Evolutionary conservation across 2,797 vertebrate genomes (phyloP), one percentile per base, ranked within the genome.

Genomic region (Anomalospiza imberbis): DNA sequence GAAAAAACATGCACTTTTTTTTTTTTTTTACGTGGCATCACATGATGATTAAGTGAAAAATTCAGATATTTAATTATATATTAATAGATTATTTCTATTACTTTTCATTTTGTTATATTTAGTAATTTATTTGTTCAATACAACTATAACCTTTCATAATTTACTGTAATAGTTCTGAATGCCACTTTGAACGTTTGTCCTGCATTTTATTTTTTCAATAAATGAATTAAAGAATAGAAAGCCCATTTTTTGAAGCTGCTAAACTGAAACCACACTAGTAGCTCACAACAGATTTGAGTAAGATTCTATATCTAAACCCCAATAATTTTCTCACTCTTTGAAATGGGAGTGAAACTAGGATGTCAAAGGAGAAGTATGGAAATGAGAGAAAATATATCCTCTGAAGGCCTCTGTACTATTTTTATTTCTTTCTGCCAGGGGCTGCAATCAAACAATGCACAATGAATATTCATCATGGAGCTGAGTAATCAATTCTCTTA

Each of bases 381-480:
- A 93, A 92, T 65, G 40, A 85, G 29, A 1, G 44, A 93, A 92
- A 87, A 91, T 66, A 36, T 16, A 48, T 51, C 32, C 38, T 81
- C 55, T 55, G 40, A 66, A 91, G 86, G 21, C 67, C n/a, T 76
- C 55, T 82, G 67, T 87, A 68, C 55, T 92, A 91, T 84, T 92
- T 81, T 93, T 84, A 88, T 32, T 77, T 91, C 62, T 92, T 93
- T 12, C 38, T 92, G 58, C 21, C 21, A 62, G 9, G 21, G 40
- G 24, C 38, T 18, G 17, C 47, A 90, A 70, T 72, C 66, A 93
- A 88, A 94, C 66, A 92, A 86, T 81, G 51, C 16, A 42, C n/a
- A 78, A 86, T 75, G 66, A 88, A 89, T 91, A 93, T 86, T 91
- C 84, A 89, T 91, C 72, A 65, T 45, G 36, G 36, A 92, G 44